Percentiles rank a stretch among this genome's conserved stretches.
Evolutionary conservation across 2,113 vertebrate species (phyloP).

Genomic region (Protomyctophum bolini): DNA sequence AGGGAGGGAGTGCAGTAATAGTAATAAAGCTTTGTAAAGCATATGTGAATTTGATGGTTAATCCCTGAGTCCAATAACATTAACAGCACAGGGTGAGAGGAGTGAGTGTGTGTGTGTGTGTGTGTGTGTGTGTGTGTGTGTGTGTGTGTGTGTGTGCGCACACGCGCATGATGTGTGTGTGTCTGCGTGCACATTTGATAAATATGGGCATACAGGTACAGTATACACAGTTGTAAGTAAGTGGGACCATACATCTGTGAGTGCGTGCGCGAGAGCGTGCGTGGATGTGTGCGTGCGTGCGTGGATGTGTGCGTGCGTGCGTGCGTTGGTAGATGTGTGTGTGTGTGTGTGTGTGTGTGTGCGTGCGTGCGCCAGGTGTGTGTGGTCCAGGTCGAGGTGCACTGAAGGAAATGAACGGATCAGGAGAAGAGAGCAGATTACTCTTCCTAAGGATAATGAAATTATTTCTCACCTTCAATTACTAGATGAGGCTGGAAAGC

Average conservation of each 20-base stretch:
- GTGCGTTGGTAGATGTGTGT: neutral
- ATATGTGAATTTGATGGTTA: slow-evolving; percentile 76
- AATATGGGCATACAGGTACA: no score
- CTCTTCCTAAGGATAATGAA: slow-evolving; percentile 79
- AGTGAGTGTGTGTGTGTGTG: neutral
- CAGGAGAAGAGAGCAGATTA: slow-evolving; percentile 78
- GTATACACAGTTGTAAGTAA: no score
- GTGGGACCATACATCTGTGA: no score
- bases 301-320: slow-evolving; percentile 3
- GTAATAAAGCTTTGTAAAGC: slow-evolving; percentile 74
- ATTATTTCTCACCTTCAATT: slow-evolving; percentile 85
- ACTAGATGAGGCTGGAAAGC: slow-evolving; percentile 75
- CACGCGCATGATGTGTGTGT: no score
- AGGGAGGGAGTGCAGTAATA: slow-evolving; percentile 7
- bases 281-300: slow-evolving; percentile 16
- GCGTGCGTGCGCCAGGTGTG: slow-evolving; percentile 41
- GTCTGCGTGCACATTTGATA: no score
- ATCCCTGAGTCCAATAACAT: slow-evolving; percentile 74
- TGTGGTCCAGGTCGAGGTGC: slow-evolving; percentile 67
- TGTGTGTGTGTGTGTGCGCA: no score
- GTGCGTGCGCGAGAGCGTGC: slow-evolving; percentile 24
- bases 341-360: slow-evolving; percentile 37
- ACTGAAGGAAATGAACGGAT: slow-evolving; percentile 82
- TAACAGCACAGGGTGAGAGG: slow-evolving; percentile 70
- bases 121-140: no score